Base-by-base conservation (phyloP, 1,140 invertebrate species). In the Coptotermes formosanus region DNA sequence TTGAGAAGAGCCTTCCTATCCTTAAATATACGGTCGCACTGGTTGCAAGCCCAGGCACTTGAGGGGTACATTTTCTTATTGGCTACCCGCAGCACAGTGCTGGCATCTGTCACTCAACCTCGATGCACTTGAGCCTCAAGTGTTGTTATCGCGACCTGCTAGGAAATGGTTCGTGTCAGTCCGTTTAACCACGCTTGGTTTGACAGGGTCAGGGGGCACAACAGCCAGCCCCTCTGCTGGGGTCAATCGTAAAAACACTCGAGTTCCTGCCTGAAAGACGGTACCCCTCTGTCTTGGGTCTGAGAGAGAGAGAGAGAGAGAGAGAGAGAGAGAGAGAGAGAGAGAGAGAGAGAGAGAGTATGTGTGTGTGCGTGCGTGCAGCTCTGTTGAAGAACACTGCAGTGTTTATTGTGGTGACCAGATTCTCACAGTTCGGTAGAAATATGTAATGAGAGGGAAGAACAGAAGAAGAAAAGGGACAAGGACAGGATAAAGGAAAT, bases 111-210 rank as follows among this genome's bases (percentile, higher is more conserved):
- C 64, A 75, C 1, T 64, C 59, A 64, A n/a, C 59, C 21, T 75
- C 64, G 7, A 25, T 75, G 25, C 64, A 75, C 64, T 75, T n/a
- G 25, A 75, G 64, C 2, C 64, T 75, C 25, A 16, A 75, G 64
- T 75, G 64, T 75, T n/a, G 64, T 2, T 25, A 75, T 75, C 64
- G 8, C 64, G 64, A 75, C 64, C 64, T 75, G 64, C 64, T 25
- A 75, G 64, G 64, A 75, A 75, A 75, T 75, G 64, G 64, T 75
- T 75, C 64, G 14, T 75, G 64, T 75, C 64, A 3, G 64, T 75
- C 25, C 64, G 14, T 30, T 11, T 75, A 75, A 30, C 25, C 64
- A 75, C 64, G n/a, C 64, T 30, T n/a, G 64, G n/a, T 75, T 30
- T 75, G 64, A 75, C 64, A 75, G 64, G 64, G 64, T 75, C 64